Conservation (phyloP, 2,113 vertebrate genomes). For the Pitta sordida region DNA sequence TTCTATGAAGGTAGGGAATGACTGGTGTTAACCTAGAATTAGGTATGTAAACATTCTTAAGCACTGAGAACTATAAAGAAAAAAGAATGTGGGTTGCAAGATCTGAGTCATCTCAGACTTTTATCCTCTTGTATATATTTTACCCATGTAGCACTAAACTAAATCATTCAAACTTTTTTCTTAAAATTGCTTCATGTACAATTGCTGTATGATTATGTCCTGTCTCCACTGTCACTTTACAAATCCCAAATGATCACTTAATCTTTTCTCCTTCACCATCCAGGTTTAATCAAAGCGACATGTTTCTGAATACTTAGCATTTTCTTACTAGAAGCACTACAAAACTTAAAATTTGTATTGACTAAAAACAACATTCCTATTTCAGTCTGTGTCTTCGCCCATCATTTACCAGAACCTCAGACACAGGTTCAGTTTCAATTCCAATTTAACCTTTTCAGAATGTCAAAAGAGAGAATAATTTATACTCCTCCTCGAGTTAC, state of each 20-base stretch:
- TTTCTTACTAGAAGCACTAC: background rate
- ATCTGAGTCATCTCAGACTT: background rate
- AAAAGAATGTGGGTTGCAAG: background rate
- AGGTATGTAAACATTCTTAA: background rate
- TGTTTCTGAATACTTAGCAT: background rate
- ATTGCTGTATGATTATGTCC: background rate
- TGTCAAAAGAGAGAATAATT: constrained; percentile 9
- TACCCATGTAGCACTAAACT: background rate
- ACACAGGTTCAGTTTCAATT: background rate
- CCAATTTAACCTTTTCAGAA: constrained; percentile 26
- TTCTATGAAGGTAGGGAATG: background rate
- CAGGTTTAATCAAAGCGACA: background rate
- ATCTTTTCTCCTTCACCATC: background rate
- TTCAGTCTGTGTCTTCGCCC: background rate
- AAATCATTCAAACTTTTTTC: background rate
- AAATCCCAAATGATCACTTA: background rate
- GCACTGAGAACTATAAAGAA: background rate
- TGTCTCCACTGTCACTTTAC: background rate
- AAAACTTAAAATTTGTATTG: background rate
- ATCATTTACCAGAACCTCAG: background rate
- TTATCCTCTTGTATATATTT: background rate
- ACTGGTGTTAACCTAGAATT: background rate
- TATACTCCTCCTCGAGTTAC: background rate
- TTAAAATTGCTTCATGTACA: background rate
- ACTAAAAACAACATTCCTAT: background rate